phyloP scores from a whole-genome alignment of 2,888 invertebrate species.

The Labia minor region DNA sequence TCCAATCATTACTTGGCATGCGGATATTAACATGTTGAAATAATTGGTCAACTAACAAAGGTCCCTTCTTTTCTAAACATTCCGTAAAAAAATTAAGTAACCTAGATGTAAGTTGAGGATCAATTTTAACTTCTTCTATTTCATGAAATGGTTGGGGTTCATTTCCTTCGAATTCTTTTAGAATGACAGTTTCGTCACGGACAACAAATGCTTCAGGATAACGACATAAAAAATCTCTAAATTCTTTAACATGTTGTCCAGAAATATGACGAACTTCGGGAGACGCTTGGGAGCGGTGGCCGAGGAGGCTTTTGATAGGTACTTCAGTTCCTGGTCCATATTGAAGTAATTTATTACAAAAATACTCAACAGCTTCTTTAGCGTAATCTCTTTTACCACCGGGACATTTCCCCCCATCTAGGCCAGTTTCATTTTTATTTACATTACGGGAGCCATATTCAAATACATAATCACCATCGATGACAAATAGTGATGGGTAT shows the following conservation, averaged over 20 bases:
- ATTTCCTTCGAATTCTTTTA: slow-evolving; percentile 56
- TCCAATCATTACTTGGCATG: slow-evolving; percentile 67
- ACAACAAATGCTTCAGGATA: slow-evolving; percentile 79
- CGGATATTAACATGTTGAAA: slow-evolving; percentile 64
- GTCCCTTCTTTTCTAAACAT: slow-evolving; percentile 66
- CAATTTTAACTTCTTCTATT: slow-evolving; percentile 65
- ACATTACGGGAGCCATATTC: slow-evolving; percentile 57
- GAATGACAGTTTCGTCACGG: slow-evolving; percentile 71
- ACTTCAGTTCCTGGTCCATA: slow-evolving; percentile 94
- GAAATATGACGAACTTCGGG: slow-evolving; percentile 95
- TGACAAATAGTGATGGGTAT: slow-evolving; percentile 90
- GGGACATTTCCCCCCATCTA: slow-evolving; percentile 29
- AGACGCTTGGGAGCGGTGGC: slow-evolving; percentile 91
- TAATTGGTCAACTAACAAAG: slow-evolving; percentile 75
- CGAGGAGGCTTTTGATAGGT: slow-evolving; percentile 89
- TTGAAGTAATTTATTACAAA: slow-evolving; percentile 86
- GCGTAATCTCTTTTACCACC: slow-evolving; percentile 77
- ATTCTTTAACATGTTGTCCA: slow-evolving; percentile 87
- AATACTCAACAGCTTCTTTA: slow-evolving; percentile 94
- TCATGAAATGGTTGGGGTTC: slow-evolving; percentile 57
- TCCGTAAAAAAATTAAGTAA: slow-evolving; percentile 72
- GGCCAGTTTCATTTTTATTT: slow-evolving; percentile 46
- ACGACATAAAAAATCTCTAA: slow-evolving; percentile 75
- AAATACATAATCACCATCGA: slow-evolving; percentile 86
- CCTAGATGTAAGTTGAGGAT: slow-evolving; percentile 71